Percentiles rank a stretch among this genome's conserved stretches.
phyloP scores from a whole-genome alignment of 2,797 vertebrate genomes.

The Pteropus rufus region DNA sequence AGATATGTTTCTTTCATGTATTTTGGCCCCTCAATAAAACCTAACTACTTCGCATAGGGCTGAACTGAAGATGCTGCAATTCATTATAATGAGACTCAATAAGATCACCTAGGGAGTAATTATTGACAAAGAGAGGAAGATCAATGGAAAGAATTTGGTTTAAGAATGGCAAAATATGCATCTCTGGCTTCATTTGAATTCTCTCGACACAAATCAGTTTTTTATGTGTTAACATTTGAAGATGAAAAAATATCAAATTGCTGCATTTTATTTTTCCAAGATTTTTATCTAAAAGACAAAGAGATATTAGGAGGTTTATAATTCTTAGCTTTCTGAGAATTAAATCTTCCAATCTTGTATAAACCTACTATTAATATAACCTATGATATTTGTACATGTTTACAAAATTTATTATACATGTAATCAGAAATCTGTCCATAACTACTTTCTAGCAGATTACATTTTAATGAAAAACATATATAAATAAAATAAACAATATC shows the following conservation, averaged over 20 bases:
- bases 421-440: background rate
- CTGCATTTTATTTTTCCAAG: background rate
- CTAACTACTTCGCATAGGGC: background rate
- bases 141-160: background rate
- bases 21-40: background rate
- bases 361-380: background rate
- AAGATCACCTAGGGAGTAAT: background rate
- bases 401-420: background rate
- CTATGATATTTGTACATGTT: background rate
- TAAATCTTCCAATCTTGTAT: background rate
- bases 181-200: background rate
- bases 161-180: background rate
- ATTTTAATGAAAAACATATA: background rate
- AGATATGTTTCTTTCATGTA: background rate
- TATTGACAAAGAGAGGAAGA: background rate
- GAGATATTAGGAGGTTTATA: background rate
- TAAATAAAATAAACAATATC: background rate
- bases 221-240: background rate
- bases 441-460: background rate
- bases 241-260: background rate
- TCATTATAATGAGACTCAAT: background rate
- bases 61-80: background rate
- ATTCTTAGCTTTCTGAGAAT: background rate
- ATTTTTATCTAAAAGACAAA: background rate
- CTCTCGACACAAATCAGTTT: background rate